phyloP scores from a whole-genome alignment of 2,113 vertebrate species.

The Cebus imitator region DNA sequence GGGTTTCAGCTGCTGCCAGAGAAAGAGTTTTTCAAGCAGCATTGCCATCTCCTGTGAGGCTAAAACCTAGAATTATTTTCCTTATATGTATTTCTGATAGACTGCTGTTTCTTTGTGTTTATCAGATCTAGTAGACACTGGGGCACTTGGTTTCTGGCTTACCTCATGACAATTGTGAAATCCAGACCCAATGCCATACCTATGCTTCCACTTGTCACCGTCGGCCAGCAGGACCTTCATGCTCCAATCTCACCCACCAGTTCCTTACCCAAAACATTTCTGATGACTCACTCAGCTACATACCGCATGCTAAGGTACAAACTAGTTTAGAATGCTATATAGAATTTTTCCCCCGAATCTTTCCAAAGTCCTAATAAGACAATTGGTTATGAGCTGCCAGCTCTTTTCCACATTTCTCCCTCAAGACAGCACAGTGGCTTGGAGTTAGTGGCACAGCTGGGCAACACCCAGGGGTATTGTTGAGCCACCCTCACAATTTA shows the following conservation, averaged over 20 bases:
- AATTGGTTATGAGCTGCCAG: not conserved
- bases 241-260: not conserved
- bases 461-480: not conserved
- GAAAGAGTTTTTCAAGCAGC: not conserved
- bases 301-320: not conserved
- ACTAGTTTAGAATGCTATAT: not conserved
- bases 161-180: not conserved
- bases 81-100: not conserved
- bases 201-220: not conserved
- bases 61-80: not conserved
- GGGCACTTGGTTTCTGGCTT: not conserved
- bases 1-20: not conserved
- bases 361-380: not conserved
- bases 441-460: not conserved
- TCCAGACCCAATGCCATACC: not conserved
- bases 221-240: not conserved
- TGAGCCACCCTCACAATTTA: not conserved
- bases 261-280: not conserved
- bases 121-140: not conserved
- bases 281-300: not conserved
- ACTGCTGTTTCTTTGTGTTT: not conserved
- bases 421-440: not conserved
- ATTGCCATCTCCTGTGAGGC: not conserved
- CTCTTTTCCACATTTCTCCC: not conserved
- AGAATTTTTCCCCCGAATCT: not conserved